phyloP scores from a whole-genome alignment of 1,140 invertebrate species.

The Drosophila lini region DNA sequence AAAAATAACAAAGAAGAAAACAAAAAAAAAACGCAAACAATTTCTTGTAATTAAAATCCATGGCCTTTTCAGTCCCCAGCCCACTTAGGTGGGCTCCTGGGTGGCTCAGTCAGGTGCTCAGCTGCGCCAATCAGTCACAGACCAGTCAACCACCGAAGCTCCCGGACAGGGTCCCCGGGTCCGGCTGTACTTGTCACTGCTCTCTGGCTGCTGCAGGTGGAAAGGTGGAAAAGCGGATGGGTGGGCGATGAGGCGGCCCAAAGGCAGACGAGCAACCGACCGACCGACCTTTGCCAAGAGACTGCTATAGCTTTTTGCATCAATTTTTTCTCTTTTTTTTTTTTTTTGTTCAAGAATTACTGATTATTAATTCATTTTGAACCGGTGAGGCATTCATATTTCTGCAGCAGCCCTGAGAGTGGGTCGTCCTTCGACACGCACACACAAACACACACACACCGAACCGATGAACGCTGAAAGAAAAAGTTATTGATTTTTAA shows the following conservation, averaged over 20 bases:
- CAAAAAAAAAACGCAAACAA: slow-evolving; percentile 70
- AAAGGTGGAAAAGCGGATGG: slow-evolving; percentile 37
- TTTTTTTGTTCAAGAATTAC: slow-evolving; percentile 80
- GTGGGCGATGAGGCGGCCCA: slow-evolving; percentile 33
- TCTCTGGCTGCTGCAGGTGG: slow-evolving; percentile 12
- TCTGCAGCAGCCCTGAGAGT: slow-evolving; percentile 67
- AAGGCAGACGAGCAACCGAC: slow-evolving; percentile 44
- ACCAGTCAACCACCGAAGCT: slow-evolving; percentile 72
- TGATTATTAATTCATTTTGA: slow-evolving; percentile 83
- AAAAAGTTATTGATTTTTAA: neutral
- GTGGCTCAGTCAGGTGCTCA: slow-evolving; percentile 77
- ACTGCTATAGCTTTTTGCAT: slow-evolving; percentile 37
- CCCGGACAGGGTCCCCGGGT: slow-evolving; percentile 26
- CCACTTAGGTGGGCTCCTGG: slow-evolving; percentile 22
- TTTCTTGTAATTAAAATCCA: slow-evolving; percentile 82
- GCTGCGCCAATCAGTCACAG: slow-evolving; percentile 80
- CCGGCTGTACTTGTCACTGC: slow-evolving; percentile 70
- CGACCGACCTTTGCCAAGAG: slow-evolving; percentile 38
- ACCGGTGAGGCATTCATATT: slow-evolving; percentile 81
- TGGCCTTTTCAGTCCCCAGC: slow-evolving; percentile 68
- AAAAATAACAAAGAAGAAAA: slow-evolving; percentile 27
- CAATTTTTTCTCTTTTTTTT: slow-evolving; percentile 35
- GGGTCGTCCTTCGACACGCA: slow-evolving; percentile 69
- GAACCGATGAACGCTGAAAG: neutral
- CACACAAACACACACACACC: slow-evolving; percentile 2